These are phyloP conservation scores for Himalopsyche anomala DNA, from an alignment of 2,888 invertebrate genomes.

Conservation along the genomic window DNA sequence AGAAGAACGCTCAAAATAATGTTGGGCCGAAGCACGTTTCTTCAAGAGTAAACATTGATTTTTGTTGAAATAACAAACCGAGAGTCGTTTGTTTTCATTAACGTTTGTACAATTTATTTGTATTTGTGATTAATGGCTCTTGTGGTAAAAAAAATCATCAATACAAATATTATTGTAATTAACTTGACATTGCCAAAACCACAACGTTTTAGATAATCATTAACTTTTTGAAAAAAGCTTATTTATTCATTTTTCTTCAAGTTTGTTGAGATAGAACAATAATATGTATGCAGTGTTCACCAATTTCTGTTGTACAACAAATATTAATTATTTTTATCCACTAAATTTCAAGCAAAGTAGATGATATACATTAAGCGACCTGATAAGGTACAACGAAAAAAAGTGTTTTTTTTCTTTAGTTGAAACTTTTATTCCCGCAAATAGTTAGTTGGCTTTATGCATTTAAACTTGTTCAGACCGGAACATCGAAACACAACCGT, in stretches of 20 bases:
- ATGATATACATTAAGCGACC: no score
- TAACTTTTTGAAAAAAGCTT: no score
- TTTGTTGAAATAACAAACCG: background rate
- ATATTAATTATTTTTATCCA: no score
- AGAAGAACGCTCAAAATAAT: background rate
- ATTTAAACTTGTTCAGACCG: background rate
- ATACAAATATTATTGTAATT: background rate
- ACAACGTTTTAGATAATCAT: no score
- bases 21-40: background rate
- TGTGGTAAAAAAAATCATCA: background rate
- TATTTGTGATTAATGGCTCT: background rate
- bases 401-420: no score
- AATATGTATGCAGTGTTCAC: no score
- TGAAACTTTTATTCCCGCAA: background rate
- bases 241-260: no score
- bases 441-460: background rate
- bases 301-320: no score
- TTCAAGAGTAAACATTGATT: slow-evolving; percentile 27
- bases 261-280: no score
- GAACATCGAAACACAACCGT: background rate
- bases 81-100: slow-evolving; percentile 1
- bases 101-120: background rate
- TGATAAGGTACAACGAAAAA: no score
- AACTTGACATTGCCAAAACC: background rate
- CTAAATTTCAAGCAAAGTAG: no score